These are phyloP conservation scores for Coelinius sp. DNA, from an alignment of 2,888 invertebrate species.

Conservation along the genomic window DNA sequence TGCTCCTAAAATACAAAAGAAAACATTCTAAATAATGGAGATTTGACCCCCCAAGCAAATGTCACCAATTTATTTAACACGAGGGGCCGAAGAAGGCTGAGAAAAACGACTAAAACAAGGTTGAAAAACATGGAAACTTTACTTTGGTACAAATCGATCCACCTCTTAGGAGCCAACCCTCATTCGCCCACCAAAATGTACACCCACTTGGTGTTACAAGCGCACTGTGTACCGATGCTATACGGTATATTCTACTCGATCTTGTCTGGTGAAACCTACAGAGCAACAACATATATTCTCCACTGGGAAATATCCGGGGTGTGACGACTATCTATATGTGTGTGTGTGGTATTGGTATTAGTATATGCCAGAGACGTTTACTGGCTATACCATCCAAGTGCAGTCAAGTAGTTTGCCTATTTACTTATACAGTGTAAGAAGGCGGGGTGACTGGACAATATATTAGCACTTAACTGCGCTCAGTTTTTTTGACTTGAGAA, in stretches of 20 bases:
- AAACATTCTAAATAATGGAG: too few species aligned
- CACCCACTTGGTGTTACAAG: slow-evolving; percentile 8
- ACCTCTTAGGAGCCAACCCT: slow-evolving; percentile 17
- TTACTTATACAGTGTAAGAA: not conserved
- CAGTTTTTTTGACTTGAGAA: too few species aligned
- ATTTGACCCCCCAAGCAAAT: not conserved
- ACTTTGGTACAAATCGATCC: slow-evolving; percentile 28
- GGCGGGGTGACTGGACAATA: not conserved
- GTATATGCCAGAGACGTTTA: not conserved
- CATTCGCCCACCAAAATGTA: slow-evolving; percentile 20
- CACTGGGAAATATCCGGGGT: slow-evolving; percentile 17
- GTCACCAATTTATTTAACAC: not conserved
- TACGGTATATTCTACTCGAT: slow-evolving; percentile 19
- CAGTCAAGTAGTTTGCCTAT: not conserved
- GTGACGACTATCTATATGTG: slow-evolving; percentile 1
- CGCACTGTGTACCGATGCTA: not conserved
- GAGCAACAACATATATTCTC: slow-evolving; percentile 22
- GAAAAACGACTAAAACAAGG: not conserved
- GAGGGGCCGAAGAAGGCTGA: not conserved
- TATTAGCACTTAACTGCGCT: not conserved
- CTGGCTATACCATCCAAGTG: not conserved
- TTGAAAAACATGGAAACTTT: slow-evolving; percentile 9
- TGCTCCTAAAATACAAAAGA: too few species aligned
- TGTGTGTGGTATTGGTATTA: not conserved
- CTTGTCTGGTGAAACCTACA: not conserved